Percentiles rank a stretch among this genome's conserved stretches.
Conservation (phyloP, 2,797 vertebrate species). For the Erethizon dorsatum region DNA sequence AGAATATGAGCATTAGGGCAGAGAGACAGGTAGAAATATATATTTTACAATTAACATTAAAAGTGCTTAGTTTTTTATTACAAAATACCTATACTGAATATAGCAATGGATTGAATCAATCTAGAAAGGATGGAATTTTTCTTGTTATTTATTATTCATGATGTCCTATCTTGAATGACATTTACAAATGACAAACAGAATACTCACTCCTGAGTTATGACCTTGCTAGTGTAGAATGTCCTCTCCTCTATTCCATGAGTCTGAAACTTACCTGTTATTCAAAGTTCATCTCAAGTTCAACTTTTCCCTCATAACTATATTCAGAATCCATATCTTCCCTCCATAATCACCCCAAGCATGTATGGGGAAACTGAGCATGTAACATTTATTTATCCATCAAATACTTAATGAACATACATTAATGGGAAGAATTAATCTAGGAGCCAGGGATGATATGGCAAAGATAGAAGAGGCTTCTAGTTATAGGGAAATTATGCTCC, state of each 20-base stretch:
- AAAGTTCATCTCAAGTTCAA: conserved; percentile 67
- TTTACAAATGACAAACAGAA: conserved; percentile 76
- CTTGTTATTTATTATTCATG: conserved; percentile 69
- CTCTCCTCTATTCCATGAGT: conserved; percentile 10
- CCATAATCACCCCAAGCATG: neutral
- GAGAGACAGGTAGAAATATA: neutral
- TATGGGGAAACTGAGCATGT: neutral
- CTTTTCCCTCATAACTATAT: neutral
- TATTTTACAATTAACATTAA: conserved; percentile 36
- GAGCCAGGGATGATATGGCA: neutral
- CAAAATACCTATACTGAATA: conserved; percentile 22
- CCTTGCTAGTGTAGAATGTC: conserved; percentile 42
- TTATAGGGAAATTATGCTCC: neutral
- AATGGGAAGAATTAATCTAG: neutral
- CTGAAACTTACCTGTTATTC: neutral
- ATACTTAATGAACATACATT: neutral
- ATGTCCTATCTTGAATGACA: conserved; percentile 58
- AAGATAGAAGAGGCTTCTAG: conserved; percentile 10
- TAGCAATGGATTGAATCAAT: conserved; percentile 46
- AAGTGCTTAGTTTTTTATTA: conserved; percentile 51
- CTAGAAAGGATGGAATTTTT: conserved; percentile 55
- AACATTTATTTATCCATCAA: conserved; percentile 30
- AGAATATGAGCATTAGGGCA: conserved; percentile 45
- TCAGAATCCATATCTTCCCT: conserved; percentile 3
- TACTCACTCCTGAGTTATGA: conserved; percentile 57